A percentile compares a stretch with the other conserved stretches of the same genome.
Evolutionary conservation across 1,140 invertebrate species (phyloP).

Genomic region (Aradophagus sp.): DNA sequence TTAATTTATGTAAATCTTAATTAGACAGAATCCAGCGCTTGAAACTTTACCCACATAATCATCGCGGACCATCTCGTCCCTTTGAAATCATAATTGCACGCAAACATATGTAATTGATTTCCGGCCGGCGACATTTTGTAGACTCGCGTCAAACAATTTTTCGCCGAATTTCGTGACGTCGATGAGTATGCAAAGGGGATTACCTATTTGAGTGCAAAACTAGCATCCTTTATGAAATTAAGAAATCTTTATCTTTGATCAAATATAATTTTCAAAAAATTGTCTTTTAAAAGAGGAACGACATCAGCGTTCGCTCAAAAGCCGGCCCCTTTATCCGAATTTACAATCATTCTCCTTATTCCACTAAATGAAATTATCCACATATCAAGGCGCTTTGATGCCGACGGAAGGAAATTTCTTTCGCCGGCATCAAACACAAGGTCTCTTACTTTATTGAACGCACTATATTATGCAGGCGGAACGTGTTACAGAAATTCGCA

Average conservation of each 20-base stretch:
- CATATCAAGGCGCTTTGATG: constrained; percentile 41
- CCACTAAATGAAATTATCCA: constrained; percentile 30
- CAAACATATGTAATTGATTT: no score
- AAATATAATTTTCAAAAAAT: constrained; percentile 8
- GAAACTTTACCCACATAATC: no score
- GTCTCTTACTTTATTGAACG: constrained; percentile 39
- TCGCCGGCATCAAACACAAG: constrained; percentile 26
- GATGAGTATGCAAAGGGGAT: no score
- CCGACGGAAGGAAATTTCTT: constrained; percentile 26
- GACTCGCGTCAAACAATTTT: no score
- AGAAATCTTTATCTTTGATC: constrained; percentile 4
- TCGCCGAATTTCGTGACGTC: no score
- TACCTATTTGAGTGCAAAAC: neutral
- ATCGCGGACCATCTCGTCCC: no score
- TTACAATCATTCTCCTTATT: constrained; percentile 42
- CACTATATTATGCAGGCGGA: constrained; percentile 32
- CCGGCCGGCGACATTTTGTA: no score
- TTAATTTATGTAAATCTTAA: no score
- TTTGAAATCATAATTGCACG: no score
- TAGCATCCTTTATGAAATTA: constrained; percentile 9
- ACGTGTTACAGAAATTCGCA: constrained; percentile 27
- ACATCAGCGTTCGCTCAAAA: constrained; percentile 10
- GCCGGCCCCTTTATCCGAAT: constrained; percentile 32
- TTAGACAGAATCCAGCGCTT: no score
- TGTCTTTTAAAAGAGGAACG: constrained; percentile 1